phyloP scores from a whole-genome alignment of 2,888 invertebrate genomes.

The Cantharis lateralis region DNA sequence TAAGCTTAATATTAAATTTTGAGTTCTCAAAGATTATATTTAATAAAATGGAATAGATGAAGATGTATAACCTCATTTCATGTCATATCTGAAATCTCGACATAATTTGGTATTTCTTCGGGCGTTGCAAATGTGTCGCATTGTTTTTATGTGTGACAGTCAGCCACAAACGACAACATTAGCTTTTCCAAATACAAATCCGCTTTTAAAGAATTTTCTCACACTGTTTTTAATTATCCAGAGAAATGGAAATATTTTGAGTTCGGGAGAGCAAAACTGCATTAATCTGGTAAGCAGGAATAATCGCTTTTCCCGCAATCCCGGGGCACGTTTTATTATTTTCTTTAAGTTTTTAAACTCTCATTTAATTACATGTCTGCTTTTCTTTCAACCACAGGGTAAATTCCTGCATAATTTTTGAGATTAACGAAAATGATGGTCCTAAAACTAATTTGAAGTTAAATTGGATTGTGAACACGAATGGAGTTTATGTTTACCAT shows the following conservation, averaged over 20 bases:
- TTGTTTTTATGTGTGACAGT: not conserved
- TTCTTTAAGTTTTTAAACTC: not conserved
- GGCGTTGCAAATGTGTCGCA: not conserved
- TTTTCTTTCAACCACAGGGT: not conserved
- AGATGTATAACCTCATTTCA: not conserved
- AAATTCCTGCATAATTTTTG: not conserved
- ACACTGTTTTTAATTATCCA: not conserved
- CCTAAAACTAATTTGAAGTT: constrained; percentile 1
- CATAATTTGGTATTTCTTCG: not conserved
- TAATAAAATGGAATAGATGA: not conserved
- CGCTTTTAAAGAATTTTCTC: not conserved
- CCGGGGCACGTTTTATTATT: not conserved
- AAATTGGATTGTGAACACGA: not conserved
- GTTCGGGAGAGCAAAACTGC: not conserved
- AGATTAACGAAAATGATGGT: not conserved
- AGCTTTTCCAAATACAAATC: not conserved
- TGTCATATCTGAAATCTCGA: not conserved
- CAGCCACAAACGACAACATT: not conserved
- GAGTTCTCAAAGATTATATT: not conserved
- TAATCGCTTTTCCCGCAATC: not conserved
- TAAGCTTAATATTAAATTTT: not conserved
- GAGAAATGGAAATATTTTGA: not conserved
- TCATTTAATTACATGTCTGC: not conserved
- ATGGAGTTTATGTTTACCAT: constrained; percentile 1
- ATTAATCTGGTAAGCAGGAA: not conserved